Evolutionary conservation across 2,888 invertebrate species (phyloP).

Genomic region (Cacoxenus indagator): DNA sequence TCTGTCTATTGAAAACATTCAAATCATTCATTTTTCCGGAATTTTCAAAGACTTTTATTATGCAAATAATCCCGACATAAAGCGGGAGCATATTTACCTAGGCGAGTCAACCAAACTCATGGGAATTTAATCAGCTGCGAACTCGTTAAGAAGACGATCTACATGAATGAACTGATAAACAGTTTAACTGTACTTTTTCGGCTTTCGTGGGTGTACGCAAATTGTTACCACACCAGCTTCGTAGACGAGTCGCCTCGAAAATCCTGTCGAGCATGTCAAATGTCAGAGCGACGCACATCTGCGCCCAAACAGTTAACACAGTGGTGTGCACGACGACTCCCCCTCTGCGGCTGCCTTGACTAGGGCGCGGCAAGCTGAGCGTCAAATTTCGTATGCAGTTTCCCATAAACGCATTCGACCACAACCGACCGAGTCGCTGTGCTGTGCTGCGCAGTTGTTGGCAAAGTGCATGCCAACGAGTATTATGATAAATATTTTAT

Average conservation of each 20-base stretch:
- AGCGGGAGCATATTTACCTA: neutral
- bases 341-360: neutral
- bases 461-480: constrained; percentile 3
- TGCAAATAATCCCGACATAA: constrained; percentile 44
- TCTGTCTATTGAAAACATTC: neutral
- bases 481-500: neutral
- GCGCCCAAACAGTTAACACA: no score
- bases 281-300: neutral
- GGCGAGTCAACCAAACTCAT: constrained; percentile 33
- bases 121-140: constrained; percentile 31
- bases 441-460: neutral
- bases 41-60: constrained; percentile 41
- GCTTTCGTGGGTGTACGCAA: constrained; percentile 44
- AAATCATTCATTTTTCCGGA: constrained; percentile 14
- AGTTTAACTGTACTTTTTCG: constrained; percentile 26
- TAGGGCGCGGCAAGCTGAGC: neutral
- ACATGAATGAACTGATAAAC: constrained; percentile 40
- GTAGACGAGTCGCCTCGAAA: neutral
- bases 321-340: neutral
- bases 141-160: constrained; percentile 32
- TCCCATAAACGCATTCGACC: constrained; percentile 25
- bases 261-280: constrained; percentile 10
- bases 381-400: constrained; percentile 2
- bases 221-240: neutral
- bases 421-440: constrained; percentile 12